Evolutionary conservation across 2,797 vertebrate species (phyloP), one percentile per base, ranked within the genome.

Genomic region (Cyprinodon diabolis): DNA sequence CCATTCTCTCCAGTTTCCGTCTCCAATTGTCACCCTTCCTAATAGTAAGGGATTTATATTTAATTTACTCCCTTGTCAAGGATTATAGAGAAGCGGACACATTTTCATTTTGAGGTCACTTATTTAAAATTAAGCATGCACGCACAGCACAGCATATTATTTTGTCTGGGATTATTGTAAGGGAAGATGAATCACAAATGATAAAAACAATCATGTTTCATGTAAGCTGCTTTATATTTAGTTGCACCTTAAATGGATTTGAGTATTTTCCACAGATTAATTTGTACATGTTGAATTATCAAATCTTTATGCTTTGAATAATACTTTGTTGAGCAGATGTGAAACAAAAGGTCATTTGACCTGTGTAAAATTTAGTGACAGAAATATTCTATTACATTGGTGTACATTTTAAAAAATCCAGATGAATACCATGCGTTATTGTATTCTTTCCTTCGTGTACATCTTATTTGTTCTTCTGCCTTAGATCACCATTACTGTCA

Each of bases 21-120:
- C 68, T 69, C 37, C 30, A 68, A 78, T 86, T 84, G 77, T 86
- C 77, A 82, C 80, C 67, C 74, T 87, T 84, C 86, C 67, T 86
- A 83, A 90, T 90, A 82, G 82, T 74, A 65, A 79, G 74, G 88
- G 90, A 92, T 93, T 91, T 91, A 86, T 56, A 88, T 90, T 91
- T 90, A 86, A 92, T 92, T 91, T 84, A 85, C 84, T 91, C 80
- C 74, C 66, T 76, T 84, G 76, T 70, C 71, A 76, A 72, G 89
- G 91, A 91, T 94, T 93, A 90, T 25, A n/a, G 71, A 83, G 79
- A 87, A 93, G 90, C 90, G 92, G 86, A 92, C 87, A 87, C 82
- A 79, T 81, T 91, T 90, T 87, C 78, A 90, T 92, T 90, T 81
- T 56, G 57, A 76, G 68, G 70, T 84, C 74, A 69, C 69, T 77